A percentile compares a stretch with the other conserved stretches of the same genome.
Conservation (phyloP, 1,140 invertebrate genomes). For the Drosophila littoralis region DNA sequence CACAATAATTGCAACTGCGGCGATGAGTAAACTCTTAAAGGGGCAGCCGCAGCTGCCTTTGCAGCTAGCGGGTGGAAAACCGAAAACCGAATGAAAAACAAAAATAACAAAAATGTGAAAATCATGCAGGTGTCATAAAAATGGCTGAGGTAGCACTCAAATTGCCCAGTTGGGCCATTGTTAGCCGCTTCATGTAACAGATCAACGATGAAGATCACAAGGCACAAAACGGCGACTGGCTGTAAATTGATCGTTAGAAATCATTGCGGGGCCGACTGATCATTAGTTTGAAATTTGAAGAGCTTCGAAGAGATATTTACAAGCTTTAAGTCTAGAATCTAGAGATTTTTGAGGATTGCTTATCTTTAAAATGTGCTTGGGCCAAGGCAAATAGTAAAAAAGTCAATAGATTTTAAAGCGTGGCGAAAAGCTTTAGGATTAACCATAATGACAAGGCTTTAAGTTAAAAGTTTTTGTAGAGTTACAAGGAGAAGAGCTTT, state of each 20-base stretch:
- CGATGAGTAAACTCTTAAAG: conserved; percentile 43
- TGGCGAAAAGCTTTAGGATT: no score
- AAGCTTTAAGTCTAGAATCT: not conserved
- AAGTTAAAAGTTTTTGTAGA: no score
- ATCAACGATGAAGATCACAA: conserved; percentile 31
- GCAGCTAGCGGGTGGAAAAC: conserved; percentile 64
- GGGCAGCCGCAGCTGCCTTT: conserved; percentile 33
- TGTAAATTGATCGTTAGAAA: conserved; percentile 35
- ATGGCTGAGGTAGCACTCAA: conserved; percentile 43
- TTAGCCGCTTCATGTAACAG: conserved; percentile 1
- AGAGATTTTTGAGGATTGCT: not conserved
- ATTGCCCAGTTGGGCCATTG: conserved; percentile 34
- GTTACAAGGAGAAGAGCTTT: no score
- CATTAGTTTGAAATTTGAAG: conserved; percentile 6
- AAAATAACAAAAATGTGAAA: conserved; percentile 62
- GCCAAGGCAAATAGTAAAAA: not conserved
- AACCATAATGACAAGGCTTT: no score
- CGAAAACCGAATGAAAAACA: not conserved
- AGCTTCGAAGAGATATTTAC: not conserved
- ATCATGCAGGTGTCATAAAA: conserved; percentile 81
- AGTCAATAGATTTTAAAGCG: no score
- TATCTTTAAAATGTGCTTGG: not conserved
- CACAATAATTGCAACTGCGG: conserved; percentile 70
- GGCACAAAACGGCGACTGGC: not conserved
- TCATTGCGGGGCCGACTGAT: conserved; percentile 12